Base-by-base conservation (phyloP, 2,113 vertebrate genomes). In the Phainopepla nitens region DNA sequence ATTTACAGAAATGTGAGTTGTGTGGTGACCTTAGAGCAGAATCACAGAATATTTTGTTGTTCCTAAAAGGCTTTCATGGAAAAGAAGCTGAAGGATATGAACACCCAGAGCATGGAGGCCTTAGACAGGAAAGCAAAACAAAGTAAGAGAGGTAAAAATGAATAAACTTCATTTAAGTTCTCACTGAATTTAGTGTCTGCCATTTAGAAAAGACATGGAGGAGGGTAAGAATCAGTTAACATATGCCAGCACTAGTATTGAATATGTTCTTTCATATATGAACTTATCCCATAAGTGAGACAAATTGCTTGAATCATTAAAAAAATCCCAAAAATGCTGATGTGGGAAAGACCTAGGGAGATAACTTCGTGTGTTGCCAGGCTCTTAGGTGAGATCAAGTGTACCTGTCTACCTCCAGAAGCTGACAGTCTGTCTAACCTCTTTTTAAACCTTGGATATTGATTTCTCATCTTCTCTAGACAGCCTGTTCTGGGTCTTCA, bases 401-500 rank as follows among this genome's bases (percentile, higher is more conserved):
- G 41, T 84, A 87, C 77, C 82, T 89, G 90, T 90, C 92, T 91
- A 49, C 35, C 47, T 93, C 93, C 89, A 81, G 72, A 57, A 89
- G 89, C 91, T 95, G 91, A 75, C 93, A 92, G 76, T 75, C 86
- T 92, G 86, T 89, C 86, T 94, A 93, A 92, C 87, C 77, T 84
- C 72, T 72, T 93, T 93, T 87, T 94, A 94, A 96, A 89, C 77
- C 77, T 68, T 31, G 41, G 58, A 1, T 95, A 95, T 94, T 94
- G 93, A 96, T 97, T 97, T 97, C 83, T 93, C 86, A 92, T 96
- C 91, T 94, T 95, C 61, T 60, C n/a, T 39, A 81, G 93, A 89
- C 93, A 95, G 49, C 83, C 65, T 68, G 51, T 58, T 90, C 89
- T 89, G 89, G 93, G 44, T 94, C 89, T 79, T 89, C 83, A 82